These are phyloP conservation scores for Agelas oroides DNA, from an alignment of 37 sponge, comb jelly and placozoan genomes.

Conservation along the genomic window DNA sequence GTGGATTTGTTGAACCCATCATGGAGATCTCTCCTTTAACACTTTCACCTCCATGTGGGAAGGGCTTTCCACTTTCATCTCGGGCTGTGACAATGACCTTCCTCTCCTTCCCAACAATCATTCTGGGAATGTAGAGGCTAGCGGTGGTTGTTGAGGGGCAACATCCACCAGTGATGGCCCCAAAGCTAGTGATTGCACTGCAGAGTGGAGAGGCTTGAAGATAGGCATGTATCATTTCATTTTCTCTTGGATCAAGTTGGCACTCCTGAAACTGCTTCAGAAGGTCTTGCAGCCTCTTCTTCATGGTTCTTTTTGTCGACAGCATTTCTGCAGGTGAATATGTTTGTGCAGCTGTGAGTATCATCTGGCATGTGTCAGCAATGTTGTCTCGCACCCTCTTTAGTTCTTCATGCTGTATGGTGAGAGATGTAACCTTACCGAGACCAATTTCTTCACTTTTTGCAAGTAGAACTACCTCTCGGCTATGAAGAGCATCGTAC, in stretches of 20 bases:
- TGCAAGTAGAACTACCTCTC: conserved; percentile 5
- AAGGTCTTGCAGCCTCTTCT: background rate
- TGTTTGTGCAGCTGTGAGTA: background rate
- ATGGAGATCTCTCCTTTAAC: background rate
- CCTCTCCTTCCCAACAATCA: background rate
- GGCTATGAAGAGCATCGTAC: background rate
- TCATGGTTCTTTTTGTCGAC: conserved; percentile 19
- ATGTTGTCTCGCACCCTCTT: conserved; percentile 13
- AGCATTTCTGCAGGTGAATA: conserved; percentile 34
- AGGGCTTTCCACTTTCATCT: conserved; percentile 12
- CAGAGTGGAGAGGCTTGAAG: background rate
- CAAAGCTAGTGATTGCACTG: background rate
- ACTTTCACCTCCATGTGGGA: conserved; percentile 4
- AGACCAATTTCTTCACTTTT: conserved; percentile 12
- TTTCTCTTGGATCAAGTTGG: background rate
- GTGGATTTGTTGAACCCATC: background rate
- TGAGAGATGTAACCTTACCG: conserved; percentile 8
- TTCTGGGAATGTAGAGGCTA: background rate
- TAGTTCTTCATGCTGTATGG: conserved; percentile 1
- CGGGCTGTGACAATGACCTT: conserved; percentile 6
- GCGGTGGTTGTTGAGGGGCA: background rate
- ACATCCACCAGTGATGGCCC: conserved; percentile 13
- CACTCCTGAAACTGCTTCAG: background rate
- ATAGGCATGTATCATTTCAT: background rate
- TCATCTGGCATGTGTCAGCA: background rate